Base-by-base conservation (phyloP, 2,888 invertebrate species). In the Agrilus biguttatus region DNA sequence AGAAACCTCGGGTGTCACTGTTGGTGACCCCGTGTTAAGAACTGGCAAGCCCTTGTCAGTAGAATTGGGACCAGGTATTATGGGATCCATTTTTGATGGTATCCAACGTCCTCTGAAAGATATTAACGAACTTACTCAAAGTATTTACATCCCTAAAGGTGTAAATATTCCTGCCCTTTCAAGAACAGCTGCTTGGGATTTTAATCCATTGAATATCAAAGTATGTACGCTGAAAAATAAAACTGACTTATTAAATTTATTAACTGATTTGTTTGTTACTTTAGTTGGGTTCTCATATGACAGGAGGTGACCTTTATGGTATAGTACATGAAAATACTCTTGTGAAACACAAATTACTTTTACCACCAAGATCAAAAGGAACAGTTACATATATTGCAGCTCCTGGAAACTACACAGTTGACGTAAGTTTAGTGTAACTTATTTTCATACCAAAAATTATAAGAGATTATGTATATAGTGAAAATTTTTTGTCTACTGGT, bases 101-200 rank as follows among this genome's bases (percentile, higher is more conserved):
- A 99, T 98, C 69, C 98, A 98, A 71, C 86, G 98, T 61, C 98
- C 98, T 0, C 68, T 99, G 59, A 92, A 89, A 68, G 96, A 95
- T 70, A 98, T 99, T 66, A 77, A 85, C 62, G 91, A 92, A 62
- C 68, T 93, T 49, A 92, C 93, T 1, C 76, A 81, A 62, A 93
- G 92, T 62, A 99, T 99, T 70, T 99, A 99, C 77, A 99, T 99
- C 69, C 98, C 98, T 37, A 97, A 96, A 74, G 98, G 97, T 67
- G 81, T 99, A 40, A 97, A 96, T 67, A 82, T 87, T 45, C 95
- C 95, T n/a, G 77, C 86, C 40, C 69, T 99, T 46, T 86, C 87
- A 7, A 76, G 90, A 41, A 78, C 80, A 2, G 63, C 70, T 43
- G 68, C 75, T 48, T 99, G 98, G 98, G 96, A 98, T 55, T 99